Conservation (phyloP, 2,888 invertebrate species). For the Coelinius sp. region DNA sequence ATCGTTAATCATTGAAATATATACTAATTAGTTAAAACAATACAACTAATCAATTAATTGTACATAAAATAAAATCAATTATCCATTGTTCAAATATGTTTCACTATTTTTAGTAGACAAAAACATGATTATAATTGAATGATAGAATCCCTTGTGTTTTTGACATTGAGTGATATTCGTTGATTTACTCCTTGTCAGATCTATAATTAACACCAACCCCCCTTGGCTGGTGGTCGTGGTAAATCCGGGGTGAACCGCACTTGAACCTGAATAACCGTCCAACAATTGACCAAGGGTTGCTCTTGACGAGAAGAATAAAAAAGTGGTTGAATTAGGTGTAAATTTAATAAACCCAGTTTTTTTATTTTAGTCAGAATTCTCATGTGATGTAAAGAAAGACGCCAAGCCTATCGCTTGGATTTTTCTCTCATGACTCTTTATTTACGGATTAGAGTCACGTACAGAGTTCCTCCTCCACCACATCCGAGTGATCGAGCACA, state of each 20-base stretch:
- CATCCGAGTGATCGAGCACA: constrained; percentile 12
- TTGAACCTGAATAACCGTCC: constrained; percentile 18
- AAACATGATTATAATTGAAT: neutral
- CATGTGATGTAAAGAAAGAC: neutral
- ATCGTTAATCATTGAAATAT: neutral
- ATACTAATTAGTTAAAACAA: neutral
- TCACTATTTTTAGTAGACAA: neutral
- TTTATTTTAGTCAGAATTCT: neutral
- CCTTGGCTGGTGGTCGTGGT: neutral
- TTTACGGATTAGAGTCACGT: constrained; percentile 22
- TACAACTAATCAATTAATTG: neutral
- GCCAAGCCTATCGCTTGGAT: constrained; percentile 6
- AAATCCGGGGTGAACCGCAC: constrained; percentile 9
- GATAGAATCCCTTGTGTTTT: constrained; percentile 5
- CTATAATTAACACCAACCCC: constrained; percentile 3
- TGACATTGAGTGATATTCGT: constrained; percentile 15
- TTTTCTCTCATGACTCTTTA: constrained; percentile 20
- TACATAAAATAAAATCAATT: neutral
- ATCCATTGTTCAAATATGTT: neutral
- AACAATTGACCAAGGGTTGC: constrained; percentile 11
- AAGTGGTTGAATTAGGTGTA: neutral
- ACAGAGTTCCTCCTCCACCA: constrained; percentile 14
- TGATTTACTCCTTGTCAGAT: constrained; percentile 18
- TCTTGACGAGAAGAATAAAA: neutral
- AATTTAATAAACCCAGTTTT: constrained; percentile 2